Conservation (phyloP, 2,113 vertebrate genomes). For the Pontoporia blainvillei region DNA sequence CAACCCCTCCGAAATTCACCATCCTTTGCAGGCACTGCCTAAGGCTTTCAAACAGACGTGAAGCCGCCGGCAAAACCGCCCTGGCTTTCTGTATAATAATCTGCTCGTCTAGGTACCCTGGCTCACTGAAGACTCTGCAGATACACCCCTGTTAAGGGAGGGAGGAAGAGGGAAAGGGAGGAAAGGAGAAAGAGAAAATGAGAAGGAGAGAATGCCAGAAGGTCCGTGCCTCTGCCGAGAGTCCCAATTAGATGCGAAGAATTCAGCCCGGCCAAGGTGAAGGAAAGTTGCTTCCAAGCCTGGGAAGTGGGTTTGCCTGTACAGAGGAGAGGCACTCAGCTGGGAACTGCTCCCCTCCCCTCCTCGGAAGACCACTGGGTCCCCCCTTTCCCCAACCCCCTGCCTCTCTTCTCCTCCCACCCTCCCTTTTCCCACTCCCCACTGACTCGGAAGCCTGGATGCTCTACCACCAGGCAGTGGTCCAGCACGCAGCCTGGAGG, state of each 20-base stretch:
- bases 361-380: constrained; percentile 47
- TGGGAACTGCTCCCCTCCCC: constrained; percentile 36
- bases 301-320: constrained; percentile 61
- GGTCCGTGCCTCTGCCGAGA: constrained; percentile 24
- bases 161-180: constrained; percentile 34
- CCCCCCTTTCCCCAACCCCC: constrained; percentile 53
- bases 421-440: constrained; percentile 65
- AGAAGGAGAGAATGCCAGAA: constrained; percentile 40
- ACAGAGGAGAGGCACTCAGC: not conserved
- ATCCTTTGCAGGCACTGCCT: constrained; percentile 18
- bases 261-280: constrained; percentile 61
- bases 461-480: constrained; percentile 72
- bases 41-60: constrained; percentile 18
- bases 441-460: constrained; percentile 63
- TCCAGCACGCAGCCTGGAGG: constrained; percentile 66
- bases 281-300: constrained; percentile 72
- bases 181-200: not conserved
- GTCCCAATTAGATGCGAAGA: constrained; percentile 26
- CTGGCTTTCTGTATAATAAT: not conserved
- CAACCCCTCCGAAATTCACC: constrained; percentile 37
- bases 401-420: not conserved
- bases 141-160: constrained; percentile 65
- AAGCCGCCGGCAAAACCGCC: not conserved
- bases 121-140: constrained; percentile 76
- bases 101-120: constrained; percentile 64